These are phyloP conservation scores for Eulithis testata DNA, from an alignment of 2,888 invertebrate genomes.

Conservation along the genomic window DNA sequence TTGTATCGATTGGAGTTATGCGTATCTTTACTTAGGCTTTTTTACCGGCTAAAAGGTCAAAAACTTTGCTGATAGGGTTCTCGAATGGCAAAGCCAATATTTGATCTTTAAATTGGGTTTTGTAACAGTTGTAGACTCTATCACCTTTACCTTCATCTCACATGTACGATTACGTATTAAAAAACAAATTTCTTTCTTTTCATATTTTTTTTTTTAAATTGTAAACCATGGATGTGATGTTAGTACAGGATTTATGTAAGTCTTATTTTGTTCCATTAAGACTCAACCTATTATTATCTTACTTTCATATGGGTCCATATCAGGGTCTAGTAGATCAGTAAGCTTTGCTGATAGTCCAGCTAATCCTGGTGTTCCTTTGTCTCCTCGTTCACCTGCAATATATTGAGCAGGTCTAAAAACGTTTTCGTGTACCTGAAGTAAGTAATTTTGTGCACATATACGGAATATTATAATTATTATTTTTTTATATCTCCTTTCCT, in stretches of 20 bases:
- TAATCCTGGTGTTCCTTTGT: conserved; percentile 89
- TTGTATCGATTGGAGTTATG: conserved; percentile 32
- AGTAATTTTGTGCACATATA: too few species aligned
- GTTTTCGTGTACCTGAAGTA: too few species aligned
- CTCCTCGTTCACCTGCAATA: conserved; percentile 85
- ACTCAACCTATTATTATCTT: conserved; percentile 38
- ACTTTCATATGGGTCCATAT: conserved; percentile 61
- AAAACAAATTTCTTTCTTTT: too few species aligned
- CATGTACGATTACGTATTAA: too few species aligned
- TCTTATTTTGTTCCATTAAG: background rate
- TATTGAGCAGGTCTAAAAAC: background rate
- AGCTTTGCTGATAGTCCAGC: conserved; percentile 89
- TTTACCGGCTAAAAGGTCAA: background rate
- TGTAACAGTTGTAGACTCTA: too few species aligned
- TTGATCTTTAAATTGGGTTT: conserved; percentile 1
- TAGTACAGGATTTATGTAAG: background rate
- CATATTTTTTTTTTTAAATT: too few species aligned
- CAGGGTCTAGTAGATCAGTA: conserved; percentile 58
- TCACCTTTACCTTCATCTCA: too few species aligned
- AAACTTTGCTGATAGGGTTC: background rate
- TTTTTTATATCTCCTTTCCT: too few species aligned
- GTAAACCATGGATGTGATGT: too few species aligned
- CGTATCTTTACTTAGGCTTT: conserved; percentile 8
- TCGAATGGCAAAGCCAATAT: conserved; percentile 7
- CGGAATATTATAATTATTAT: too few species aligned